These are phyloP conservation scores for Trichoplusia ni DNA, from an alignment of 1,140 invertebrate genomes.

Conservation along the genomic window DNA sequence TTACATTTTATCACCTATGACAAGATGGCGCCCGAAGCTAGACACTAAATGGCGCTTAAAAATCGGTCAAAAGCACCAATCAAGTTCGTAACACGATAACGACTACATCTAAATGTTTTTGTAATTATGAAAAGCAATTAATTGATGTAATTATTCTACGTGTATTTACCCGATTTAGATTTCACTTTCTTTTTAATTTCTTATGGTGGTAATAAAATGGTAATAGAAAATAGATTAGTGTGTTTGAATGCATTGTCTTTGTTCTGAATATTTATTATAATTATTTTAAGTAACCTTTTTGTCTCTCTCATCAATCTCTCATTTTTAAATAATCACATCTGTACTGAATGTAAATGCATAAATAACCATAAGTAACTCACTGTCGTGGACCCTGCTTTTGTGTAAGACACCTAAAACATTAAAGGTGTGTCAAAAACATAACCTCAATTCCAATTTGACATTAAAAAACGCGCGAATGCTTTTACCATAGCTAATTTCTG, in stretches of 20 bases:
- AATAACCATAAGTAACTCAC: too few relatives aligned
- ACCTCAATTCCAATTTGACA: slow-evolving; percentile 14
- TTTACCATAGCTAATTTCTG: slow-evolving; percentile 62
- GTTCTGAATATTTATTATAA: too few relatives aligned
- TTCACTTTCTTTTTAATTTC: background rate
- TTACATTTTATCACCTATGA: slow-evolving; percentile 44
- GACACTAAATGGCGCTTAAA: slow-evolving; percentile 44
- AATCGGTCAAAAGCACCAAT: slow-evolving; percentile 40
- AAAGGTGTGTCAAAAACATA: slow-evolving; percentile 12
- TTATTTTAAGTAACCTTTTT: background rate
- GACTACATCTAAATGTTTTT: slow-evolving; percentile 21
- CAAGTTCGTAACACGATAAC: slow-evolving; percentile 16
- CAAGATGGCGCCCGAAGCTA: slow-evolving; percentile 53
- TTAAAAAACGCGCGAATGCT: slow-evolving; percentile 46
- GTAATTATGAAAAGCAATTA: background rate
- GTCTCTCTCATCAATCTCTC: background rate
- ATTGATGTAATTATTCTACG: background rate
- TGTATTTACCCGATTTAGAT: background rate
- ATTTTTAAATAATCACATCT: too few relatives aligned
- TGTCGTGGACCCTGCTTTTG: too few relatives aligned
- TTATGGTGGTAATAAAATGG: too few relatives aligned
- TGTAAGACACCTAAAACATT: background rate
- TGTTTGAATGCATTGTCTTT: too few relatives aligned
- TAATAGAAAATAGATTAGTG: too few relatives aligned
- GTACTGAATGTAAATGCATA: too few relatives aligned